Conservation (phyloP, 2,797 vertebrate genomes). For the Pseudochromis fuscus region DNA sequence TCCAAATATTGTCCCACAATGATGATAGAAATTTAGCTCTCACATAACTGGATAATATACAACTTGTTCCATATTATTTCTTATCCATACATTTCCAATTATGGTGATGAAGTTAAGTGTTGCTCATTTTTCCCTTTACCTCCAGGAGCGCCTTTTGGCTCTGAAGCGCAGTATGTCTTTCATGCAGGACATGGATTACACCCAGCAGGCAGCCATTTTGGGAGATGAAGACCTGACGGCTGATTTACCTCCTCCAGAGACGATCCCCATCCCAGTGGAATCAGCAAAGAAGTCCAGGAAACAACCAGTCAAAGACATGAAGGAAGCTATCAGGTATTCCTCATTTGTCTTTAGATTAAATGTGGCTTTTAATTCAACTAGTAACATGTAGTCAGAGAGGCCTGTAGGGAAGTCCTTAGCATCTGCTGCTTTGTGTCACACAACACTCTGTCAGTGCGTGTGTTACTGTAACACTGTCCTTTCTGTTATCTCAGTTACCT, state of each 20-base stretch:
- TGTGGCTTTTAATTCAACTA: background rate
- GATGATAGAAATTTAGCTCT: background rate
- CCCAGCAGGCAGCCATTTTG: constrained; percentile 98
- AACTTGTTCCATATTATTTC: constrained; percentile 47
- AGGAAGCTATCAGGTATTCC: constrained; percentile 92
- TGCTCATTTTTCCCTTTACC: constrained; percentile 85
- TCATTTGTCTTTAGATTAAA: background rate
- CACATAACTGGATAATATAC: background rate
- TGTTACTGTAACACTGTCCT: background rate
- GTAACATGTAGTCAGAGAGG: background rate
- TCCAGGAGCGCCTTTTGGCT: constrained; percentile 97
- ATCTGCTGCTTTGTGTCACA: background rate
- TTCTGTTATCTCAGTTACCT: constrained; percentile 85
- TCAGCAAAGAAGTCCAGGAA: constrained; percentile 96
- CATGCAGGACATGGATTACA: constrained; percentile 99
- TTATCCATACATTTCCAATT: constrained; percentile 36
- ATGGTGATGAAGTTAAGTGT: constrained; percentile 80
- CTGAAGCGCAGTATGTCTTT: constrained; percentile 99
- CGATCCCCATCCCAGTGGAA: constrained; percentile 90
- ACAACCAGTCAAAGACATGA: constrained; percentile 93
- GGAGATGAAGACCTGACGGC: constrained; percentile 92
- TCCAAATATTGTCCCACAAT: background rate
- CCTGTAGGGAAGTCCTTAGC: background rate
- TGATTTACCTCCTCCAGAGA: constrained; percentile 91
- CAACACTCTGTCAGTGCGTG: background rate